These are phyloP conservation scores for Otocyon megalotis DNA, from an alignment of 2,113 vertebrate genomes.

Conservation along the genomic window DNA sequence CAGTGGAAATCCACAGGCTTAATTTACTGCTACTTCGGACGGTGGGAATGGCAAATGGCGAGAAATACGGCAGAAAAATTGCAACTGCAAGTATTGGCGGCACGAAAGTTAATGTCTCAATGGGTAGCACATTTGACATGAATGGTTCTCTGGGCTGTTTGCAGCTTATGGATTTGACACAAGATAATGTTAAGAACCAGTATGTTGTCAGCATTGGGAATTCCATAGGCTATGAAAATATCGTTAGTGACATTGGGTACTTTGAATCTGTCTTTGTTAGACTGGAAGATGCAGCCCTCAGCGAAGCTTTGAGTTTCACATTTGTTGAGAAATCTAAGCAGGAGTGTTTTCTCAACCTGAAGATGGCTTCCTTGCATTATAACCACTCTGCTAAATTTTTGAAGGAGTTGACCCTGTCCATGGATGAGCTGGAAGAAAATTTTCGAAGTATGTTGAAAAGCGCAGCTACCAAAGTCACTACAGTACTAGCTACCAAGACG, in stretches of 20 bases:
- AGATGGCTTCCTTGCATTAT: constrained; percentile 98
- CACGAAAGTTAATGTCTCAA: constrained; percentile 96
- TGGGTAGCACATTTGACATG: constrained; percentile 92
- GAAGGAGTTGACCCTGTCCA: constrained; percentile 95
- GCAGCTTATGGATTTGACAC: constrained; percentile 95
- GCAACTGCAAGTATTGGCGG: constrained; percentile 96
- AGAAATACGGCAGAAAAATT: constrained; percentile 96
- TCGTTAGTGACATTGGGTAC: constrained; percentile 78
- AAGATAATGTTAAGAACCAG: constrained; percentile 92
- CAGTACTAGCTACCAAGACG: constrained; percentile 95
- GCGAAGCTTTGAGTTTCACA: constrained; percentile 94
- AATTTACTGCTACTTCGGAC: constrained; percentile 96
- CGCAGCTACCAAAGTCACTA: constrained; percentile 96
- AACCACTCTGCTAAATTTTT: constrained; percentile 98
- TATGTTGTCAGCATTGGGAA: constrained; percentile 98
- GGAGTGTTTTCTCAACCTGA: constrained; percentile 93
- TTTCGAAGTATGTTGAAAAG: constrained; percentile 96
- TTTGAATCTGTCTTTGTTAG: constrained; percentile 84
- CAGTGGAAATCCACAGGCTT: constrained; percentile 96
- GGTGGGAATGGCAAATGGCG: constrained; percentile 90
- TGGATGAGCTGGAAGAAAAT: constrained; percentile 97
- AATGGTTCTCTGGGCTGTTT: constrained; percentile 96
- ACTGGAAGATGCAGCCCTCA: constrained; percentile 85
- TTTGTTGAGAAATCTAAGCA: constrained; percentile 92
- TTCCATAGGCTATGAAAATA: constrained; percentile 87